Evolutionary conservation across 2,888 invertebrate species (phyloP).

Genomic region (Pediacus dermestoides): DNA sequence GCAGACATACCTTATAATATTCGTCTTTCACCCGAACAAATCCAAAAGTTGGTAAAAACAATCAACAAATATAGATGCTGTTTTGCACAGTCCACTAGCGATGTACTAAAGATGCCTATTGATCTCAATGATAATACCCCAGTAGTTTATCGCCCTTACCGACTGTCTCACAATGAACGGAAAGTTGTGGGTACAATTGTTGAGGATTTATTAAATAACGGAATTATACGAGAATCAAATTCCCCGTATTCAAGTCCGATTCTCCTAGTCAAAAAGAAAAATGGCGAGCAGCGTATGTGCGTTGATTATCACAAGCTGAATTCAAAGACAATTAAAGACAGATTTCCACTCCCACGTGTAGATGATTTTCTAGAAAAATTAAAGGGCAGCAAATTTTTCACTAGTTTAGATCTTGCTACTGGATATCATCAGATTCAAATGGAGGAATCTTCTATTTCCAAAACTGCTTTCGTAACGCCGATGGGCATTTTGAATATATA

Average conservation of each 20-base stretch:
- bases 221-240: constrained; percentile 2
- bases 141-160: constrained; percentile 6
- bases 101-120: constrained; percentile 3
- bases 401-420: constrained; percentile 6
- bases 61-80: constrained; percentile 1
- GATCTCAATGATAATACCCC: constrained; percentile 1
- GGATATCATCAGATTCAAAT: no score
- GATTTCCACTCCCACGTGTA: constrained; percentile 1
- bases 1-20: no score
- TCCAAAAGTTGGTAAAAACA: constrained; percentile 1
- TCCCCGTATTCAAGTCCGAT: constrained; percentile 7
- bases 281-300: constrained; percentile 2
- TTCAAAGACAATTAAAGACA: neutral
- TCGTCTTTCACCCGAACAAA: no score
- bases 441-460: no score
- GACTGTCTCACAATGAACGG: constrained; percentile 5
- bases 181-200: constrained; percentile 5
- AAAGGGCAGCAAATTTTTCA: constrained; percentile 5
- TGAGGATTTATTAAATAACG: neutral
- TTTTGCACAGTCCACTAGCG: constrained; percentile 5
- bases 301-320: constrained; percentile 5
- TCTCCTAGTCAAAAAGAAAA: constrained; percentile 8
- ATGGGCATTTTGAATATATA: constrained; percentile 7
- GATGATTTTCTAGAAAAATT: constrained; percentile 7
- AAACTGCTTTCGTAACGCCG: no score